These are phyloP conservation scores for Budorcas taxicolor DNA, from an alignment of 2,113 vertebrate genomes.

Conservation along the genomic window DNA sequence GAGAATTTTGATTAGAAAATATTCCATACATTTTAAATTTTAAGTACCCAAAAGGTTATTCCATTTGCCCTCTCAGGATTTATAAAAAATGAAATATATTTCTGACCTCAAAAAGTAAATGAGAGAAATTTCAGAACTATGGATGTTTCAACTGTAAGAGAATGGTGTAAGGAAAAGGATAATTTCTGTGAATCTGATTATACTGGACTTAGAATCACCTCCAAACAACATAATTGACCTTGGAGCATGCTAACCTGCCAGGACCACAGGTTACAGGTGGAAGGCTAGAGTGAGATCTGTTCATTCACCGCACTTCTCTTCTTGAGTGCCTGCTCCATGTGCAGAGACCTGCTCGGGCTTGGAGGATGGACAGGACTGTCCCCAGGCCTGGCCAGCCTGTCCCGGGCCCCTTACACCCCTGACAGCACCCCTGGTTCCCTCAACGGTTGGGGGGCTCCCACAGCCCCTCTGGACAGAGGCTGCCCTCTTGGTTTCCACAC, in stretches of 20 bases:
- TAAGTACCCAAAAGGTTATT: neutral
- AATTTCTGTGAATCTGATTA: neutral
- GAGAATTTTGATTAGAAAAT: conserved; percentile 12
- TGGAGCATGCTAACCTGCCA: neutral
- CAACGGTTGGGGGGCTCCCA: neutral
- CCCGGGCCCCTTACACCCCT: rapidly evolving
- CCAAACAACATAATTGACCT: neutral
- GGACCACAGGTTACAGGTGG: neutral
- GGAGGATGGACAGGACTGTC: rapidly evolving
- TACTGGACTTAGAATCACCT: neutral
- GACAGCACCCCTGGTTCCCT: neutral
- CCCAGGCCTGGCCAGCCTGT: neutral
- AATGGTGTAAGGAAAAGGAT: neutral
- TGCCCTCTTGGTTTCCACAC: neutral
- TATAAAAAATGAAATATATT: neutral
- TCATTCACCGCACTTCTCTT: neutral
- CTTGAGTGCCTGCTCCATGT: neutral
- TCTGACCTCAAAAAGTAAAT: neutral
- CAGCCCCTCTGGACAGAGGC: neutral
- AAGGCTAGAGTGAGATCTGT: neutral
- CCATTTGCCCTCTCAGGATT: neutral
- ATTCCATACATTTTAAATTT: neutral
- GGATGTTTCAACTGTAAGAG: neutral
- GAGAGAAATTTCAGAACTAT: neutral
- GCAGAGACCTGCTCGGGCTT: neutral